These are phyloP conservation scores for Eumeta japonica DNA, from an alignment of 1,140 invertebrate species.

Conservation along the genomic window DNA sequence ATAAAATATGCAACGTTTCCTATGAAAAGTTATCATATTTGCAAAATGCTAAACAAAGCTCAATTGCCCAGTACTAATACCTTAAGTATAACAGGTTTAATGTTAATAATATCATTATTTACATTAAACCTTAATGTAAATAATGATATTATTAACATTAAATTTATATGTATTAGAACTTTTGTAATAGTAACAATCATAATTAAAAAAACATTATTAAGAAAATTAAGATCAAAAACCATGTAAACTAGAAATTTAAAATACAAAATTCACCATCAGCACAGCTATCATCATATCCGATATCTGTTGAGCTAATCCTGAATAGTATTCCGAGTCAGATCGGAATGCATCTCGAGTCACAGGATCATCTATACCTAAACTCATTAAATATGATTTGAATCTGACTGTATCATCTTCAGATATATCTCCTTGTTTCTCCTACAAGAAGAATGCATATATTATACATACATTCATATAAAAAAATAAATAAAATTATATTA, in stretches of 20 bases:
- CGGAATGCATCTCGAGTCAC: constrained; percentile 90
- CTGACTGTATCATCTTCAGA: constrained; percentile 96
- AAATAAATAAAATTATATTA: constrained; percentile 1
- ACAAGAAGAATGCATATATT: constrained; percentile 30
- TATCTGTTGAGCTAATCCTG: constrained; percentile 84
- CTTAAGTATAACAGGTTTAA: no score
- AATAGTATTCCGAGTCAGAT: constrained; percentile 83
- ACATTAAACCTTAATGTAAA: no score
- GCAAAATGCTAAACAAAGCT: no score
- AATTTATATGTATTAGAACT: no score
- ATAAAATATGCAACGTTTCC: no score
- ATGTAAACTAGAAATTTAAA: constrained; percentile 6
- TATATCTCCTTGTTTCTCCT: constrained; percentile 93
- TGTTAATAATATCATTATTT: no score
- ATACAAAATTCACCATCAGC: constrained; percentile 65
- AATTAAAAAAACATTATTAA: no score
- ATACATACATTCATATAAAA: neutral
- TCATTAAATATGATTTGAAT: constrained; percentile 95
- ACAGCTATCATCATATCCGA: constrained; percentile 78
- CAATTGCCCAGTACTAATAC: no score
- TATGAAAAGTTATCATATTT: no score
- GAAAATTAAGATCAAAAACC: no score
- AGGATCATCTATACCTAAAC: constrained; percentile 95
- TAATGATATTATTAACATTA: no score
- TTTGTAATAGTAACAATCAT: no score